phyloP scores from a whole-genome alignment of 2,888 invertebrate genomes.

The Bombylius major region DNA sequence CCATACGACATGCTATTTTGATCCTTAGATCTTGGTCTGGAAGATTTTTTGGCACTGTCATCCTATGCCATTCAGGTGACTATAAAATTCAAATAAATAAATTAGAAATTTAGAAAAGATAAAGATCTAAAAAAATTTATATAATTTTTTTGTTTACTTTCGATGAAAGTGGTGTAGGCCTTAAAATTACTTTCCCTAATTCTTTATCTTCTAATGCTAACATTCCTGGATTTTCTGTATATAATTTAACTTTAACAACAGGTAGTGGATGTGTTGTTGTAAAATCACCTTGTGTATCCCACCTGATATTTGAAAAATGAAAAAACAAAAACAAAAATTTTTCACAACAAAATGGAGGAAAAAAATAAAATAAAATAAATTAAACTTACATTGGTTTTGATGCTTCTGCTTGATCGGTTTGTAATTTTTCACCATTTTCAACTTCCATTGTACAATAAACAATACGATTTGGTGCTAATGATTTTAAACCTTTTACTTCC shows the following conservation, averaged over 20 bases:
- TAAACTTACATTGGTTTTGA: constrained; percentile 83
- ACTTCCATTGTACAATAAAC: constrained; percentile 99
- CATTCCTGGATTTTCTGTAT: constrained; percentile 95
- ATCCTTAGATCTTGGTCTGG: constrained; percentile 93
- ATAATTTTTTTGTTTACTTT: constrained; percentile 44
- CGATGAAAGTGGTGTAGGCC: constrained; percentile 75
- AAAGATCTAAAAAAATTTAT: not conserved
- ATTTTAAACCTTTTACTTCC: constrained; percentile 97
- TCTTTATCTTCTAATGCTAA: constrained; percentile 98
- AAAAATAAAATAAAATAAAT: constrained; percentile 1
- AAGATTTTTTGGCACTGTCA: constrained; percentile 88
- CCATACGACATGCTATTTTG: constrained; percentile 96
- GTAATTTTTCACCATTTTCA: constrained; percentile 95
- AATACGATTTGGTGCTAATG: constrained; percentile 90
- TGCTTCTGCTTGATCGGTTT: constrained; percentile 98
- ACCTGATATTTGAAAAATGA: constrained; percentile 49
- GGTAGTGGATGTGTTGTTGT: constrained; percentile 95
- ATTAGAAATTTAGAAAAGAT: not conserved
- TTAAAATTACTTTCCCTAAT: constrained; percentile 80
- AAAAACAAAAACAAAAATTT: not conserved
- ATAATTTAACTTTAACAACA: constrained; percentile 93
- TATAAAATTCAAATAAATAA: constrained; percentile 26
- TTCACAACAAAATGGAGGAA: not conserved
- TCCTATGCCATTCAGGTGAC: constrained; percentile 97
- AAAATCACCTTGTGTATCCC: constrained; percentile 99